These are phyloP conservation scores for Gadus macrocephalus DNA, from an alignment of 2,113 vertebrate genomes.

Conservation along the genomic window DNA sequence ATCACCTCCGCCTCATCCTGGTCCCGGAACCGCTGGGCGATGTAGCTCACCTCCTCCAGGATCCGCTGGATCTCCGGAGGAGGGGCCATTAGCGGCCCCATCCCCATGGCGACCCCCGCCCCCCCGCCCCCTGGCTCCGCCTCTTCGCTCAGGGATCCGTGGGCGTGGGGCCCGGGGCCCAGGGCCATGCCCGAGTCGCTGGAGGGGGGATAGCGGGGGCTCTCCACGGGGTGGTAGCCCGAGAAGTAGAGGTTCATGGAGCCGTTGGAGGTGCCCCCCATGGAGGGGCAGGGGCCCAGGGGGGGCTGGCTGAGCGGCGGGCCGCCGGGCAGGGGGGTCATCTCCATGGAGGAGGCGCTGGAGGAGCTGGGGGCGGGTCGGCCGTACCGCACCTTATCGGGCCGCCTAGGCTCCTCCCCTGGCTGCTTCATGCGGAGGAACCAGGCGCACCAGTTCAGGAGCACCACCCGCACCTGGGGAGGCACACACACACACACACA, in stretches of 20 bases:
- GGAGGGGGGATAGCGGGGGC: conserved; percentile 79
- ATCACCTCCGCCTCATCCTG: conserved; percentile 84
- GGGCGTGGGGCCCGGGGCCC: conserved; percentile 68
- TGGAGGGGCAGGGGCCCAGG: conserved; percentile 54
- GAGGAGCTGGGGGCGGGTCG: conserved; percentile 73
- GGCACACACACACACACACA: background rate
- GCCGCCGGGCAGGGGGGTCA: conserved; percentile 49
- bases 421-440: conserved; percentile 96
- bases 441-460: conserved; percentile 97
- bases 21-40: conserved; percentile 85
- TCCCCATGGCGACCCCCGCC: conserved; percentile 33
- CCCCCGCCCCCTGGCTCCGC: conserved; percentile 59
- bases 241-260: conserved; percentile 84
- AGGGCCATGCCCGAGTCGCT: conserved; percentile 84
- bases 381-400: conserved; percentile 69
- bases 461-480: conserved; percentile 82
- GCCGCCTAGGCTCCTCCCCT: conserved; percentile 80
- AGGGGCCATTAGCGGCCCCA: conserved; percentile 40
- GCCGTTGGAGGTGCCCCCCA: conserved; percentile 71
- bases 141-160: conserved; percentile 45
- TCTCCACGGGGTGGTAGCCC: conserved; percentile 79
- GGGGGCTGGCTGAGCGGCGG: conserved; percentile 57
- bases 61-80: conserved; percentile 74
- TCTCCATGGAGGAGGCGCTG: conserved; percentile 76
- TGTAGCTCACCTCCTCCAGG: conserved; percentile 89